Conservation (phyloP, 2,113 vertebrate genomes). For the Caloenas nicobarica region DNA sequence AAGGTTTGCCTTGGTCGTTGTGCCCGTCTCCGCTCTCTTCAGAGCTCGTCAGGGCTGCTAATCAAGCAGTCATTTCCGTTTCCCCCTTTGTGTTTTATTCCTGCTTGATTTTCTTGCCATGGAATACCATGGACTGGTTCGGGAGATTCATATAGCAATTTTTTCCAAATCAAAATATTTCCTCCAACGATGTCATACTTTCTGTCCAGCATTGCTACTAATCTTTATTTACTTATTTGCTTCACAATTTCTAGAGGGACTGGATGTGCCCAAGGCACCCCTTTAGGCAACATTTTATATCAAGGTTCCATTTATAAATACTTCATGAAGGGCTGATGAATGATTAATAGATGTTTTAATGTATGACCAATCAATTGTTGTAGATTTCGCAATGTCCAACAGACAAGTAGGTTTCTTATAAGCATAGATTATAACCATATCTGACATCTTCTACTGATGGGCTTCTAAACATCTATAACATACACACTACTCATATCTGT, state of each 20-base stretch:
- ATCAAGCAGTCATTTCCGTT: neutral
- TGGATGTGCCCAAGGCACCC: conserved; percentile 37
- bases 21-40: neutral
- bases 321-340: conserved; percentile 65
- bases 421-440: conserved; percentile 53
- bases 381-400: conserved; percentile 12
- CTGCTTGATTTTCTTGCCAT: neutral
- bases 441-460: conserved; percentile 61
- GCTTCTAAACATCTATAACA: conserved; percentile 58
- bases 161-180: conserved; percentile 20
- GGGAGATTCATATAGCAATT: neutral
- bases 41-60: neutral
- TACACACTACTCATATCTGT: conserved; percentile 67
- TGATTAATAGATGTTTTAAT: conserved; percentile 69
- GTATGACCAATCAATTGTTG: conserved; percentile 60
- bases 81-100: neutral
- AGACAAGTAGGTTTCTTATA: conserved; percentile 57
- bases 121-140: neutral
- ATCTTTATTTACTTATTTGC: conserved; percentile 57
- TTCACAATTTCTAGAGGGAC: conserved; percentile 37
- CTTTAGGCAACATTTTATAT: conserved; percentile 64
- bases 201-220: neutral
- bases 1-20: neutral
- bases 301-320: conserved; percentile 69
- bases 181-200: conserved; percentile 1